Percentiles rank a stretch among this genome's conserved stretches.
Evolutionary conservation across 2,888 invertebrate genomes (phyloP).

Genomic region (Theretra japonica): DNA sequence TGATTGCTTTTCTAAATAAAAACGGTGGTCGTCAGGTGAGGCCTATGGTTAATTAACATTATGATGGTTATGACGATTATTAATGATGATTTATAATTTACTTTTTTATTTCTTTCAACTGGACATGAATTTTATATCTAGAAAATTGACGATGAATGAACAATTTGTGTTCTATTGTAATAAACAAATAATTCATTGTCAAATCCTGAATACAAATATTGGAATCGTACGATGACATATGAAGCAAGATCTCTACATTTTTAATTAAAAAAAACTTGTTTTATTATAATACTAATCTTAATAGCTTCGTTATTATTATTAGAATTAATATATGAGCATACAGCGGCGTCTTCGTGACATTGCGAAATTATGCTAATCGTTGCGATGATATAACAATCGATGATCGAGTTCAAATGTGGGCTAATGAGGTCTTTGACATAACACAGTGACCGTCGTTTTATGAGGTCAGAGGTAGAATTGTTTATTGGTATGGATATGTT

Average conservation of each 20-base stretch:
- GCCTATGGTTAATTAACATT: background rate
- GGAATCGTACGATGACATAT: background rate
- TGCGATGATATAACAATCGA: conserved; percentile 52
- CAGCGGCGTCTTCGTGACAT: conserved; percentile 36
- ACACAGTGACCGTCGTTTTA: conserved; percentile 42
- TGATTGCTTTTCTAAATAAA: background rate
- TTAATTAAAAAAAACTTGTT: background rate
- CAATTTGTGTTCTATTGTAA: too few species aligned
- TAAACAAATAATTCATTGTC: too few species aligned
- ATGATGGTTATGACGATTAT: too few species aligned
- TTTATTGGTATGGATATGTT: conserved; percentile 1
- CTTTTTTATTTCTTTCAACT: too few species aligned
- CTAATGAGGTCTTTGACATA: conserved; percentile 45
- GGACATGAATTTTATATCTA: too few species aligned
- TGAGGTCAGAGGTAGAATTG: conserved; percentile 24
- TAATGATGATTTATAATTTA: too few species aligned
- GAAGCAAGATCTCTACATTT: background rate
- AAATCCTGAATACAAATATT: background rate
- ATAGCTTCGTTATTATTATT: background rate
- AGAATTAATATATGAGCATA: background rate
- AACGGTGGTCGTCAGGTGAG: background rate
- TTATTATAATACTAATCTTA: background rate
- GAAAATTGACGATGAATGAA: too few species aligned
- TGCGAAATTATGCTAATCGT: conserved; percentile 50
- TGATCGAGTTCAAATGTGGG: conserved; percentile 43